Percentiles rank a stretch among this genome's conserved stretches.
Conservation (phyloP, 2,797 vertebrate genomes). For the Cyprinodon diabolis region DNA sequence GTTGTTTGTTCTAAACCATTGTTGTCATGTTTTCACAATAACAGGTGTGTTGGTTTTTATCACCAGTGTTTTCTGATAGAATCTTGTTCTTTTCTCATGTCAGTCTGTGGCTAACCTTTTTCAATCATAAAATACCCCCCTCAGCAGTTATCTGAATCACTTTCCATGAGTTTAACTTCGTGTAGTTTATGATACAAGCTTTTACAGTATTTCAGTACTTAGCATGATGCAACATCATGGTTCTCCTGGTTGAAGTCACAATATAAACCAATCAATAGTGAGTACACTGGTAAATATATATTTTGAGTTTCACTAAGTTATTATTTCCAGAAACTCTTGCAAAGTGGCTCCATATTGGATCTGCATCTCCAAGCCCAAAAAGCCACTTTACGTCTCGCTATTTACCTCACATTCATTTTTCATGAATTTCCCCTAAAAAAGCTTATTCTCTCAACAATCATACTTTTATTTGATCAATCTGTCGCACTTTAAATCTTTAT, state of each 20-base stretch:
- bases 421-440: conserved; percentile 12
- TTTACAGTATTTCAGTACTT: no score
- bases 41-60: neutral
- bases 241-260: neutral
- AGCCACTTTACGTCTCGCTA: conserved; percentile 20
- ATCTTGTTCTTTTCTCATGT: no score
- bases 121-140: neutral
- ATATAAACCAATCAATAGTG: neutral
- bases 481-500: conserved; percentile 23
- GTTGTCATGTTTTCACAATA: neutral
- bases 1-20: neutral
- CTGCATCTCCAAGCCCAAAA: conserved; percentile 36
- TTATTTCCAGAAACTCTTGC: neutral
- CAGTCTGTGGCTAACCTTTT: neutral
- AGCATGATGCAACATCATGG: no score
- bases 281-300: neutral
- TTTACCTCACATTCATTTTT: conserved; percentile 42
- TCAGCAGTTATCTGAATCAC: neutral
- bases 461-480: conserved; percentile 10
- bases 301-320: neutral
- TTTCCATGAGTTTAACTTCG: neutral
- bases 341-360: neutral
- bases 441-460: conserved; percentile 15
- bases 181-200: no score
- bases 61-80: no score